Evolutionary conservation across 2,888 invertebrate genomes (phyloP), one percentile per base, ranked within the genome.

Genomic region (Acronicta alni): DNA sequence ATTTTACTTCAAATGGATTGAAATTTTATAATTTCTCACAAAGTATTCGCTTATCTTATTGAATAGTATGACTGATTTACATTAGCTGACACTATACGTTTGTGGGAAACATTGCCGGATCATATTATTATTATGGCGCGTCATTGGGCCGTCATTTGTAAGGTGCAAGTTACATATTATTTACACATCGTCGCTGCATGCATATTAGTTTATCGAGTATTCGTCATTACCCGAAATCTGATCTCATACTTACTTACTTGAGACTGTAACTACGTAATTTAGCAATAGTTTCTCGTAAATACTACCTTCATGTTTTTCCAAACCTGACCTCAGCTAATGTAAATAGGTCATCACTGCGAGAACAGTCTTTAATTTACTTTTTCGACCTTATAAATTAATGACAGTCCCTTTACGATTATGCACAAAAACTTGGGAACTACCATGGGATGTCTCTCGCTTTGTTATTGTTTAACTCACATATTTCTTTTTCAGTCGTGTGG

Each of bases 401-500:
- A 59, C 48, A 56, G 38, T 52, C 39, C 39, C 37, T 15, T 26
- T 41, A 49, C 9, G 38, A 44, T 30, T 42, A 23, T 52, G 52
- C 44, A 67, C 57, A 52, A 49, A 53, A 45, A 53, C 68, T 5
- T n/a, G n/a, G n/a, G n/a, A n/a, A n/a, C 57, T 57, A 58, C 38
- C 26, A 48, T 56, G 57, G 57, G 59, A 60, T 43, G 49, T 63
- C 46, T 62, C 49, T 65, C 58, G 70, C 61, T 72, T 71, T 68
- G 68, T 81, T 77, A 78, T 83, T 86, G 77, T 82, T 84, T 86
- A 88, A 87, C 77, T 66, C 57, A 58, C 67, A 56, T 82, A 75
- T 89, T 89, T 91, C 84, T 89, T 89, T 93, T 93, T 79, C 93
- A 93, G 93, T 87, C 91, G 57, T 87, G 85, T 85, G 89, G 86